phyloP scores from a whole-genome alignment of 2,797 vertebrate genomes.

The Brachyalestes nurse region DNA sequence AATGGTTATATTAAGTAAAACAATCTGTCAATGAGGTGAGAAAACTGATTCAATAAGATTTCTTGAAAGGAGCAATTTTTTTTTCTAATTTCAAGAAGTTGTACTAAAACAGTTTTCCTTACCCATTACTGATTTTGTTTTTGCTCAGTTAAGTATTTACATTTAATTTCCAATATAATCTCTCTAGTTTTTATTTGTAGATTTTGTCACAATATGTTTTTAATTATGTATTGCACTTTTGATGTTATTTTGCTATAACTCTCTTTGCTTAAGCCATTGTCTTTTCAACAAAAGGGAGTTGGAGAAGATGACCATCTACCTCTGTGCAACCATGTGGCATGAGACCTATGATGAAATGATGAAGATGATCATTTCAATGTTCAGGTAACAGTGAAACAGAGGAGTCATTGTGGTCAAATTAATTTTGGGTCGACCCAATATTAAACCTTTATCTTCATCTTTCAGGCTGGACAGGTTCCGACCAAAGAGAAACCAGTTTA shows the following conservation, averaged over 20 bases:
- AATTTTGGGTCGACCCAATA: constrained; percentile 53
- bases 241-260: neutral
- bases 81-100: too few species aligned
- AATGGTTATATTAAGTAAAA: too few species aligned
- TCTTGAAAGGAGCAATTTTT: too few species aligned
- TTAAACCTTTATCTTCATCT: constrained; percentile 3
- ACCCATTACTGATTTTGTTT: too few species aligned
- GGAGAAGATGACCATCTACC: constrained; percentile 56
- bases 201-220: too few species aligned
- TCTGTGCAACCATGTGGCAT: constrained; percentile 78
- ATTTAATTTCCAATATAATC: too few species aligned
- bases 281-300: constrained; percentile 41
- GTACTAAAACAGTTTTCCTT: too few species aligned
- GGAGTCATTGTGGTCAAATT: constrained; percentile 77
- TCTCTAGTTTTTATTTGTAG: too few species aligned
- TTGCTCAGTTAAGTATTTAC: too few species aligned
- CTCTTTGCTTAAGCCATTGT: neutral
- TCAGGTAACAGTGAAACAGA: constrained; percentile 81
- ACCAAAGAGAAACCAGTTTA: constrained; percentile 47
- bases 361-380: constrained; percentile 74
- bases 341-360: constrained; percentile 74
- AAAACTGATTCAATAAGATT: too few species aligned
- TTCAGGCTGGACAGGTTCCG: constrained; percentile 72
- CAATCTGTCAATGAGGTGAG: too few species aligned
- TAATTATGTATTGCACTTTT: neutral